Base-by-base conservation (phyloP, 2,888 invertebrate genomes). In the Melieria crassipennis region DNA sequence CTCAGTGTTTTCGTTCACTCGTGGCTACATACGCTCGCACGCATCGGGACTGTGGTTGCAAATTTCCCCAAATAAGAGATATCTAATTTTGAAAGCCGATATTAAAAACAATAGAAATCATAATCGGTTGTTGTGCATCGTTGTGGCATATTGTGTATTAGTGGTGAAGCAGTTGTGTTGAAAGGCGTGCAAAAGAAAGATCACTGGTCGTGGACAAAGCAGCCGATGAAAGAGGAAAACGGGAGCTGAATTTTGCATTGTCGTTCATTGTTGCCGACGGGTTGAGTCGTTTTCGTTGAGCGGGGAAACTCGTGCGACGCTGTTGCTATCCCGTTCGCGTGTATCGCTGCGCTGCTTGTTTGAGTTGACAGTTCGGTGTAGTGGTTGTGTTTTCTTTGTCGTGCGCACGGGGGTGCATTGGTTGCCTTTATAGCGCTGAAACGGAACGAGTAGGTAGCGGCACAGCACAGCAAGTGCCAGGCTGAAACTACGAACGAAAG, bases 151-250 rank as follows among this genome's bases (percentile, higher is more conserved):
- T 42, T 43, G 43, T 47, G 42, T 58, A 50, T 56, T 6, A 45
- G 45, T 30, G 6, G 43, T 47, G 47, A 30, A n/a, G 58, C 4
- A 57, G 50, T 30, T 30, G 30, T 7, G 5, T n/a, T 4, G 56
- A 10, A 66, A 65, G 10, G 30, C 42, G 42, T 42, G 42, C 5
- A 42, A 48, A 13, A 46, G 60, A 48, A 47, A 43, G 45, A 57
- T 46, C 11, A n/a, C 4, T 1, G 43, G 10, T 63, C 42, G 64
- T 16, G 43, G 7, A 4, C 9, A 56, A 65, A 16, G 46, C 46
- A 57, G 30, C 47, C 47, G 47, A 58, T 56, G 65, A 65, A 56
- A 65, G 16, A 56, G 56, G 13, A 47, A 65, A 65, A 65, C 56
- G 56, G 30, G 65, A 47, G 46, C 47, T 65, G 65, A 56, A 56